Conservation (phyloP, 2,888 invertebrate species). For the Drosophila lacicola region DNA sequence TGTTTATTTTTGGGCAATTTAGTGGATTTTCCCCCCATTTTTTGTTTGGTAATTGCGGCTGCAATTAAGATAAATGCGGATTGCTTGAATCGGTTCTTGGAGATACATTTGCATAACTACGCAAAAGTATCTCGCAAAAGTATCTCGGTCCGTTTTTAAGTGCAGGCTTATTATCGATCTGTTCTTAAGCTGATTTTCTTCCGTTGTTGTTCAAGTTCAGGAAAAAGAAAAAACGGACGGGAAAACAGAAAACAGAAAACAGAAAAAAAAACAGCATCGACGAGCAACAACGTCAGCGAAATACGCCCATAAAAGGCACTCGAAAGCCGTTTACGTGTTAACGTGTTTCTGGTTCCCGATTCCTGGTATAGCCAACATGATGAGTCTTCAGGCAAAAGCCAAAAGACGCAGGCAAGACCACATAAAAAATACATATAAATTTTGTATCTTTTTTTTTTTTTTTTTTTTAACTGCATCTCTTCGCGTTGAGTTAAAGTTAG, state of each 20-base stretch:
- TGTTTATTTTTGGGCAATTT: slow-evolving; percentile 24
- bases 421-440: slow-evolving; percentile 7
- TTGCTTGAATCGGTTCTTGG: slow-evolving; percentile 19
- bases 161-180: slow-evolving; percentile 63
- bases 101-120: slow-evolving; percentile 42
- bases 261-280: slow-evolving; percentile 23
- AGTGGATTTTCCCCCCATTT: background rate
- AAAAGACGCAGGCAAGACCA: slow-evolving; percentile 12
- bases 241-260: slow-evolving; percentile 16
- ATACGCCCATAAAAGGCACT: slow-evolving; percentile 61
- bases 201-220: slow-evolving; percentile 65
- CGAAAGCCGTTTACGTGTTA: slow-evolving; percentile 64
- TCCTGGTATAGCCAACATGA: slow-evolving; percentile 56
- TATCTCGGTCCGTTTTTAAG: background rate
- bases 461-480: slow-evolving; percentile 16
- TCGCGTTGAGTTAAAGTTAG: slow-evolving; percentile 34
- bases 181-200: slow-evolving; percentile 61
- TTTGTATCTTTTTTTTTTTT: no score
- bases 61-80: slow-evolving; percentile 47
- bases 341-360: slow-evolving; percentile 62
- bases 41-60: slow-evolving; percentile 38
- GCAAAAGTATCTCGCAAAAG: no score
- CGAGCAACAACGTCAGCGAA: slow-evolving; percentile 36
- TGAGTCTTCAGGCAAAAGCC: slow-evolving; percentile 38
- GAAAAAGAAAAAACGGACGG: slow-evolving; percentile 19